Percentiles rank a stretch among this genome's conserved stretches.
Conservation (phyloP, 2,888 invertebrate species). For the Cerceris ruficornis region DNA sequence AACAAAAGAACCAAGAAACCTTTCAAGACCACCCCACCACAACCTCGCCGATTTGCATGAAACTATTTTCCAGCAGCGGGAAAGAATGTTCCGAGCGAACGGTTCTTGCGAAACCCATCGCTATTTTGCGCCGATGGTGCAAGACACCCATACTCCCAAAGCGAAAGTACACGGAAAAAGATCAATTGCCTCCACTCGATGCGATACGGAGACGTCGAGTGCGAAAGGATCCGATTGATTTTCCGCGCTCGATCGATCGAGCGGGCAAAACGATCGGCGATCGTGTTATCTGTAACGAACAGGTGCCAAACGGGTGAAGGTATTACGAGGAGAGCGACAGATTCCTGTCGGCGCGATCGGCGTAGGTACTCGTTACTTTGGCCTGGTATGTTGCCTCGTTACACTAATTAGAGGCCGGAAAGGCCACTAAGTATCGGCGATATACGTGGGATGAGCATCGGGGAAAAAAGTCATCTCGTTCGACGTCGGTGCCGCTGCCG, state of each 20-base stretch:
- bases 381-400: slow-evolving; percentile 47
- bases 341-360: slow-evolving; percentile 41
- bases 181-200: no score
- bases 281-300: slow-evolving; percentile 17
- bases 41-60: no score
- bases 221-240: slow-evolving; percentile 37
- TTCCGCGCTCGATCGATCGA: slow-evolving; percentile 19
- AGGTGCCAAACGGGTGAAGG: slow-evolving; percentile 27
- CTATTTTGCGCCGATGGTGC: no score
- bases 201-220: no score
- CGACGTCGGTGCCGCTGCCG: neutral
- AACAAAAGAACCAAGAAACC: no score
- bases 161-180: no score
- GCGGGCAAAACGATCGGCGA: neutral
- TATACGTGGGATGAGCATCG: slow-evolving; percentile 29
- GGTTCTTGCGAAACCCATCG: no score
- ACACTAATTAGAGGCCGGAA: slow-evolving; percentile 53
- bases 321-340: slow-evolving; percentile 31
- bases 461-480: slow-evolving; percentile 30
- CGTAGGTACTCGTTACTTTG: slow-evolving; percentile 37
- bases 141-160: no score
- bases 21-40: no score
- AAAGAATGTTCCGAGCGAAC: no score
- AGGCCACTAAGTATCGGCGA: slow-evolving; percentile 34
- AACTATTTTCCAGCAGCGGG: no score